These are phyloP conservation scores for Cochlearius cochlearius DNA, from an alignment of 2,113 vertebrate genomes.

Conservation along the genomic window DNA sequence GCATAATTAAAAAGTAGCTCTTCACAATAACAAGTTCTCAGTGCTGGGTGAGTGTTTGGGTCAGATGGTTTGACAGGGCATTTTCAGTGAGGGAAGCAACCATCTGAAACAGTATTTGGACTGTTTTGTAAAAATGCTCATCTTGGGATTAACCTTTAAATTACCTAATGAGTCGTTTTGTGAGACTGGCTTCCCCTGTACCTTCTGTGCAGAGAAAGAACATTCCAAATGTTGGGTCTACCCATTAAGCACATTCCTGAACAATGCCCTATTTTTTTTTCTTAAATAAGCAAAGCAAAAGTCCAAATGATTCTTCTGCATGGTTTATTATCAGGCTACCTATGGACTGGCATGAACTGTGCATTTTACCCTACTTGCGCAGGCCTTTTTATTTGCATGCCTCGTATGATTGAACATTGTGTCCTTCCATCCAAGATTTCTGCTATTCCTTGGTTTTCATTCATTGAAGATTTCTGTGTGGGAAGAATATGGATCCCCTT, in stretches of 20 bases:
- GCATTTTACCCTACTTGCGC: not conserved
- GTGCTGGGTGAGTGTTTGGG: not conserved
- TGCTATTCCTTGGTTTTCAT: not conserved
- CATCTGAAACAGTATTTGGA: not conserved
- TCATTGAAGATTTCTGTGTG: not conserved
- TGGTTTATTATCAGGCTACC: not conserved
- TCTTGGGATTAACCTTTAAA: not conserved
- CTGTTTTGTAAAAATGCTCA: not conserved
- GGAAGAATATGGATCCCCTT: not conserved
- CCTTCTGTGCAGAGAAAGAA: not conserved
- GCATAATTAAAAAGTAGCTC: not conserved
- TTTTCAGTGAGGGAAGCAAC: not conserved
- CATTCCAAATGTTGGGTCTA: not conserved
- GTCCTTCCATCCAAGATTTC: not conserved
- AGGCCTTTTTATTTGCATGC: not conserved
- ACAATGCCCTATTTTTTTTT: not conserved
- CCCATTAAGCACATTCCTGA: not conserved
- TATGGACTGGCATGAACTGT: not conserved
- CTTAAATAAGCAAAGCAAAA: not conserved
- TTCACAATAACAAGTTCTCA: not conserved
- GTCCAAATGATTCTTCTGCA: not conserved
- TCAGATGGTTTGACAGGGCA: not conserved
- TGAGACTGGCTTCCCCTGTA: not conserved
- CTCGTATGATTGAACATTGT: not conserved
- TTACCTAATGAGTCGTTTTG: not conserved